These are phyloP conservation scores for Diorhabda carinulata DNA, from an alignment of 1,140 invertebrate species.

Conservation along the genomic window DNA sequence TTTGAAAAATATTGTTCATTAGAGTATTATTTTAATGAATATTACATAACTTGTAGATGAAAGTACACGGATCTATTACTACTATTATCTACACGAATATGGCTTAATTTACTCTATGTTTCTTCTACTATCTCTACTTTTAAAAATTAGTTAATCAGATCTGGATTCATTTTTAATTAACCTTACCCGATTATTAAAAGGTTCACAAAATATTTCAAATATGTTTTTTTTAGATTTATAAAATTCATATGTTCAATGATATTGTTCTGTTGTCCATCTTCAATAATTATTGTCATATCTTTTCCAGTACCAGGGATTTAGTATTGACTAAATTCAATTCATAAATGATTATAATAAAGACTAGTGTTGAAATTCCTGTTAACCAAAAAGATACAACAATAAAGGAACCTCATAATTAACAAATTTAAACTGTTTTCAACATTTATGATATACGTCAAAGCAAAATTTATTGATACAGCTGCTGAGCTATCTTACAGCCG, in stretches of 20 bases:
- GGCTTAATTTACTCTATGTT: too few relatives aligned
- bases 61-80: too few relatives aligned
- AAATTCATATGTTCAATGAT: constrained; percentile 18
- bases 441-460: background rate
- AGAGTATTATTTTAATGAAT: too few relatives aligned
- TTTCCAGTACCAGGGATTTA: constrained; percentile 4
- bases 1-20: too few relatives aligned
- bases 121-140: too few relatives aligned
- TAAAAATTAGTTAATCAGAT: too few relatives aligned
- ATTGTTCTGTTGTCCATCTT: constrained; percentile 13
- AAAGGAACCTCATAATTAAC: constrained; percentile 1
- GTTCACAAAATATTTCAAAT: background rate
- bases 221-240: background rate
- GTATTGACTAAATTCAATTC: background rate
- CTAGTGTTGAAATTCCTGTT: background rate
- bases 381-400: constrained; percentile 20
- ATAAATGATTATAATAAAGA: background rate
- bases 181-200: background rate
- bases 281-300: constrained; percentile 14
- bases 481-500: background rate
- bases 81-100: too few relatives aligned
- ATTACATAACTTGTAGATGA: too few relatives aligned
- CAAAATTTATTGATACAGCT: background rate
- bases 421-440: background rate
- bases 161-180: background rate